A percentile compares a stretch with the other conserved stretches of the same genome.
Conservation (phyloP, 2,113 vertebrate genomes). For the Ctenodactylus gundi region DNA sequence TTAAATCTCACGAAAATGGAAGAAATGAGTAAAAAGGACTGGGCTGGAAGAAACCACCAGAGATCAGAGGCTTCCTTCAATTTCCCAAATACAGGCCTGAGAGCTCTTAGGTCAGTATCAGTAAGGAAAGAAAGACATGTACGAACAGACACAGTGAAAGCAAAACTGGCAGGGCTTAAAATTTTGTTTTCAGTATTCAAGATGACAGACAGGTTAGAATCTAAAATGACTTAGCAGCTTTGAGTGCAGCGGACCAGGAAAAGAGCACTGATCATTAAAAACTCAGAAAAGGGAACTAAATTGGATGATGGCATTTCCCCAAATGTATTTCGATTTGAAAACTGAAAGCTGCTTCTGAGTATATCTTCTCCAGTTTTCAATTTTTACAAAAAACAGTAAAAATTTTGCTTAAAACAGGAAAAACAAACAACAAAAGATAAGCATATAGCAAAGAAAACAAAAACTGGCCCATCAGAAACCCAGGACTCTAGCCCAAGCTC, state of each 20-base stretch:
- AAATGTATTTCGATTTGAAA: background rate
- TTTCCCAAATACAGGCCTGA: background rate
- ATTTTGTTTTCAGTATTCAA: background rate
- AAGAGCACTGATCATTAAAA: background rate
- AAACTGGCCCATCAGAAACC: background rate
- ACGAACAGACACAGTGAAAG: background rate
- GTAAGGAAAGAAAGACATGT: background rate
- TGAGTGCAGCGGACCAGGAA: background rate
- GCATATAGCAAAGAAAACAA: background rate
- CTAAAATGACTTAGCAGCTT: background rate
- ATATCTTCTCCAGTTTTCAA: background rate
- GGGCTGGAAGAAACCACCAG: background rate
- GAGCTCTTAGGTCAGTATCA: background rate
- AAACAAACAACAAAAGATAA: background rate
- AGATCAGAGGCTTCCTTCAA: background rate
- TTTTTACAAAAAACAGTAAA: background rate
- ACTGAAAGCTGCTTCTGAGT: background rate
- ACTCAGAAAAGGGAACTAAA: background rate
- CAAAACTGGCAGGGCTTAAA: background rate
- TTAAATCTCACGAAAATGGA: background rate
- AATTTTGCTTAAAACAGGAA: background rate
- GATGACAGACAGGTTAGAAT: background rate
- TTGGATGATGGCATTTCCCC: background rate
- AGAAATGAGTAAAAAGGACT: background rate
- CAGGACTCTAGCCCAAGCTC: background rate